These are phyloP conservation scores for Sebastes jordani DNA, from an alignment of 2,797 vertebrate genomes.

Conservation along the genomic window DNA sequence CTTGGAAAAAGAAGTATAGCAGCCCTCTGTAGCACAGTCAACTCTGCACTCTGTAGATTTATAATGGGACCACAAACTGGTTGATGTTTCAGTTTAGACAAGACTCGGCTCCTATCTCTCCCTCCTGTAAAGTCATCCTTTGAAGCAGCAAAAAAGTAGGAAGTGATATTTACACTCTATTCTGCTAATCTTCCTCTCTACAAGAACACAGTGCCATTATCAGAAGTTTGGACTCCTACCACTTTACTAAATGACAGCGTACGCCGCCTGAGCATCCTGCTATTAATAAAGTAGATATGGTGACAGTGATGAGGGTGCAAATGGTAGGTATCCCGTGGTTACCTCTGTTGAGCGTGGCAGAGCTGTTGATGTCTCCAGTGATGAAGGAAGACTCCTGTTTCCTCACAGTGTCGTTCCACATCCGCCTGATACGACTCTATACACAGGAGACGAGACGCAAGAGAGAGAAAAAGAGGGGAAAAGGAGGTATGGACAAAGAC, in stretches of 20 bases:
- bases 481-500: slow-evolving; percentile 13
- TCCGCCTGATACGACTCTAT: slow-evolving; percentile 97
- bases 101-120: not conserved
- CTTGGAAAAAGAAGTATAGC: slow-evolving; percentile 1
- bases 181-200: slow-evolving; percentile 34
- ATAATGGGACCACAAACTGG: slow-evolving; percentile 23
- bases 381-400: slow-evolving; percentile 99
- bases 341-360: slow-evolving; percentile 98
- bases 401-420: slow-evolving; percentile 99
- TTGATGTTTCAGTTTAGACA: slow-evolving; percentile 38
- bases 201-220: slow-evolving; percentile 41
- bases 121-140: slow-evolving; percentile 28
- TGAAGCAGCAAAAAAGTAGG: slow-evolving; percentile 18
- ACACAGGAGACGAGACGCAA: slow-evolving; percentile 28
- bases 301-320: slow-evolving; percentile 72
- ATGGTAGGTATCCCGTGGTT: slow-evolving; percentile 80
- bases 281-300: slow-evolving; percentile 64
- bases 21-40: not conserved
- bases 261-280: slow-evolving; percentile 46
- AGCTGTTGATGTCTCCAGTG: slow-evolving; percentile 99
- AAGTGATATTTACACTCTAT: slow-evolving; percentile 30
- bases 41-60: slow-evolving; percentile 11
- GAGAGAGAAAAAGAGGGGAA: slow-evolving; percentile 5
- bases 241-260: slow-evolving; percentile 64
- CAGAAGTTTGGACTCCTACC: slow-evolving; percentile 50